Conservation (phyloP, 2,888 invertebrate genomes). For the Sphinx pinastri region DNA sequence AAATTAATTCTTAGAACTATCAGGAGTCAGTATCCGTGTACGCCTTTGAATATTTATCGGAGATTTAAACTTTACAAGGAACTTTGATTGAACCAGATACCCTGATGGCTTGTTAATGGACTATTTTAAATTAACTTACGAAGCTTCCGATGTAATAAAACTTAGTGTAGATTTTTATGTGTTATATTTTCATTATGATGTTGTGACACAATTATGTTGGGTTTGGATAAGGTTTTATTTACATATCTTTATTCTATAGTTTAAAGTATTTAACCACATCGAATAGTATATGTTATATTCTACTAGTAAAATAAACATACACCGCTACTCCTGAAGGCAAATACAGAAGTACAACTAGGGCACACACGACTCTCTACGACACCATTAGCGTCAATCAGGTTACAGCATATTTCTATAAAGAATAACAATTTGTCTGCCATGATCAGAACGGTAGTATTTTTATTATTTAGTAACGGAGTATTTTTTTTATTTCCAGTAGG, state of each 20-base stretch:
- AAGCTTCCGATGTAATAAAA: background rate
- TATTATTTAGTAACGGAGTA: no score
- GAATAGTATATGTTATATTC: no score
- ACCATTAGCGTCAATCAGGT: no score
- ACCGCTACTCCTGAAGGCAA: no score
- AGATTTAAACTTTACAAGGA: background rate
- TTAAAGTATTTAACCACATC: no score
- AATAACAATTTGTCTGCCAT: background rate
- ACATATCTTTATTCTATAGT: no score
- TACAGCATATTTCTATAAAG: background rate
- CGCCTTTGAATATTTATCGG: background rate
- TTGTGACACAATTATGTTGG: no score
- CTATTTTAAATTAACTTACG: background rate
- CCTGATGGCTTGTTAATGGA: background rate
- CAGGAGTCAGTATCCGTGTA: background rate
- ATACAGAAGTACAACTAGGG: no score
- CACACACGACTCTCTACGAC: background rate
- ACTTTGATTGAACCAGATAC: background rate
- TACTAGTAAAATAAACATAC: no score
- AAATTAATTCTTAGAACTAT: background rate
- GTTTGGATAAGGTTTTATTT: no score
- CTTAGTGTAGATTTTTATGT: background rate
- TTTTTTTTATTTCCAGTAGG: background rate
- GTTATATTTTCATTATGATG: background rate
- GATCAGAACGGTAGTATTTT: background rate